Conservation (phyloP, 2,888 invertebrate genomes). For the Drosophila differens region DNA sequence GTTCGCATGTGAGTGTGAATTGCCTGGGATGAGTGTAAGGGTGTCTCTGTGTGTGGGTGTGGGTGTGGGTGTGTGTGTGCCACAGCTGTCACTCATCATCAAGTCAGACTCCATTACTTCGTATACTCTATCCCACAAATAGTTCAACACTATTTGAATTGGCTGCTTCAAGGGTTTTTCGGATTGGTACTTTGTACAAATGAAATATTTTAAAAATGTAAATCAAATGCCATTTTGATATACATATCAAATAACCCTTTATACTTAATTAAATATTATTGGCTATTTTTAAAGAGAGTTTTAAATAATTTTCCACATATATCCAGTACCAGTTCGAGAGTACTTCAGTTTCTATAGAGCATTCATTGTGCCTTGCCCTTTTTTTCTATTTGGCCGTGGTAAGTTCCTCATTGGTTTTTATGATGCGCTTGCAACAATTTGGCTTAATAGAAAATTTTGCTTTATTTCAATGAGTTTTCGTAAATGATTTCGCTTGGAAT, state of each 20-base stretch:
- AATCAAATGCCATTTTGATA: not conserved
- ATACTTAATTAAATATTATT: not conserved
- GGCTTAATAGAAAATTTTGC: conserved; percentile 62
- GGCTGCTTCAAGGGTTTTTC: not conserved
- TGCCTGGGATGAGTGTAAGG: conserved; percentile 6
- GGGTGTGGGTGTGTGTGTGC: conserved; percentile 25
- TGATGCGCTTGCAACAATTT: conserved; percentile 55
- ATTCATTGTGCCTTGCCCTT: not conserved
- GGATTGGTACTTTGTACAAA: not conserved
- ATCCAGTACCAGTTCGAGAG: not conserved
- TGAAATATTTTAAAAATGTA: not conserved
- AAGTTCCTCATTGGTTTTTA: conserved; percentile 26
- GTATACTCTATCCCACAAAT: conserved; percentile 18
- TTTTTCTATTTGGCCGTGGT: not conserved
- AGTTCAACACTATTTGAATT: conserved; percentile 17
- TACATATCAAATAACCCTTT: not conserved
- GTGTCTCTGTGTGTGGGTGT: conserved; percentile 30
- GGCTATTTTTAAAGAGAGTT: not conserved
- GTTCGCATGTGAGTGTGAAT: conserved; percentile 25
- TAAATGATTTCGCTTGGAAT: conserved; percentile 50
- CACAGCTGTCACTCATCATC: conserved; percentile 32
- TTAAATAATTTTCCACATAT: not conserved
- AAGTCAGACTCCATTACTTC: conserved; percentile 12
- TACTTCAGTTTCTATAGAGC: not conserved
- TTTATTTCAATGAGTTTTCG: conserved; percentile 56